phyloP scores from a whole-genome alignment of 2,888 invertebrate species.

The Gastrophysa polygoni region DNA sequence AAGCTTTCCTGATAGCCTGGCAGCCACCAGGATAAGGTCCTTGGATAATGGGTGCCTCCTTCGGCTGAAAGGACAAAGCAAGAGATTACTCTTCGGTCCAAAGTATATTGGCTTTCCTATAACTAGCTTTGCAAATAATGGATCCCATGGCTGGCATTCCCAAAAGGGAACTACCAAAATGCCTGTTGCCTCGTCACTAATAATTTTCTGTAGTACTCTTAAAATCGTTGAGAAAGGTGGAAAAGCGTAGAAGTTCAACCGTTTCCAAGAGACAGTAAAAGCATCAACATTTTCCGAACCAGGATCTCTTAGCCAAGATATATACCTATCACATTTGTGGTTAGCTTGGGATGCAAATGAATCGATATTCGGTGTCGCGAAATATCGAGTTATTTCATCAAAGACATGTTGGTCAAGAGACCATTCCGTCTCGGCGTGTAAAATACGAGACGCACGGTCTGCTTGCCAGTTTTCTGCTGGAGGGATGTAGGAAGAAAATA shows the following conservation, averaged over 20 bases:
- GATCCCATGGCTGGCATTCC: constrained; percentile 44
- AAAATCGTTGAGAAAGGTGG: constrained; percentile 44
- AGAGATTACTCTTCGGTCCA: constrained; percentile 8
- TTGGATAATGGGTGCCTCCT: constrained; percentile 18
- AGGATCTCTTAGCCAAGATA: constrained; percentile 43
- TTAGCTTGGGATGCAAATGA: constrained; percentile 21
- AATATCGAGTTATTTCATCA: not conserved
- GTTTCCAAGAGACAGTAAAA: constrained; percentile 38
- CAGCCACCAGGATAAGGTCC: constrained; percentile 16
- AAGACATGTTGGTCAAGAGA: constrained; percentile 3
- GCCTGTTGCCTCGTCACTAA: constrained; percentile 38
- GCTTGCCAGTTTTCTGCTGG: constrained; percentile 36
- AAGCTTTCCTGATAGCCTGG: constrained; percentile 14
- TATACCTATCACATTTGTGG: constrained; percentile 17
- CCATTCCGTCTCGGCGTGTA: constrained; percentile 30
- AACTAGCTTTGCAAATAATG: constrained; percentile 17
- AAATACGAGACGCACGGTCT: constrained; percentile 36
- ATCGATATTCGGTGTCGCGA: constrained; percentile 23
- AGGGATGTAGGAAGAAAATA: constrained; percentile 36
- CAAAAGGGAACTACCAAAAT: constrained; percentile 43
- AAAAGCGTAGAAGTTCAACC: constrained; percentile 40
- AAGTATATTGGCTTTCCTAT: constrained; percentile 1
- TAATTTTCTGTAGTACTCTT: constrained; percentile 42
- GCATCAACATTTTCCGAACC: constrained; percentile 38
- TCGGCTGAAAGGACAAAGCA: constrained; percentile 18